A percentile compares a stretch with the other conserved stretches of the same genome.
Conservation (phyloP, 2,113 vertebrate species). For the Varanus salvator region DNA sequence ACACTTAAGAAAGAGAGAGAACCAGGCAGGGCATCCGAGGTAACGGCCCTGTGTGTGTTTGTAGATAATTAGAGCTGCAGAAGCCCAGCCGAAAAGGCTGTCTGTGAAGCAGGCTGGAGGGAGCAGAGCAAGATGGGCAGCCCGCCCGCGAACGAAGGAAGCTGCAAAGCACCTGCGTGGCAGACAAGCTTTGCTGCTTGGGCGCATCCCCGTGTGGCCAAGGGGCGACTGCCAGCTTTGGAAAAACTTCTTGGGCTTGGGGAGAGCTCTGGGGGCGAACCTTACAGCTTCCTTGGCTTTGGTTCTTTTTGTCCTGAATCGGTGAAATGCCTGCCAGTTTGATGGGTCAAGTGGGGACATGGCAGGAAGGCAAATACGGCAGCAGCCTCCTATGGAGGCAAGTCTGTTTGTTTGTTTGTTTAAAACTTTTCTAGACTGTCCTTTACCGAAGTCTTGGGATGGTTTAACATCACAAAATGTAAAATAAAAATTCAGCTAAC, state of each 20-base stretch:
- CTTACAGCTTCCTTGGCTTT: not conserved
- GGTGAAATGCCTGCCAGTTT: not conserved
- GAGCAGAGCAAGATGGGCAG: too few species aligned
- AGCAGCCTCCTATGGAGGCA: too few species aligned
- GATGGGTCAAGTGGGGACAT: not conserved
- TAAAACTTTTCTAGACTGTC: too few species aligned
- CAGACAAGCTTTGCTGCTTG: not conserved
- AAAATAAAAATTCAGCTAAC: too few species aligned
- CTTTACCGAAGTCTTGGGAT: too few species aligned
- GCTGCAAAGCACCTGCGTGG: slow-evolving; percentile 28
- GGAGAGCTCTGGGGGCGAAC: slow-evolving; percentile 12
- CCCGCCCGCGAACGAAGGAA: slow-evolving; percentile 47
- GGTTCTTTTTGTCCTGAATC: too few species aligned
- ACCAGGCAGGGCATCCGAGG: slow-evolving; percentile 48
- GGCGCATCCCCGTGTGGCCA: not conserved
- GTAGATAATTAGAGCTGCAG: slow-evolving; percentile 64
- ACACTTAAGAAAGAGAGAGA: slow-evolving; percentile 14
- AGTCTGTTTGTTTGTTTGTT: too few species aligned
- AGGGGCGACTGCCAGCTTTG: not conserved
- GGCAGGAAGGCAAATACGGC: not conserved
- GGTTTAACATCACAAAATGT: too few species aligned
- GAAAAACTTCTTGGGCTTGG: not conserved
- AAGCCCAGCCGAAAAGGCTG: slow-evolving; percentile 54
- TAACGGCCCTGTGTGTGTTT: too few species aligned
- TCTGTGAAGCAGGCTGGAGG: slow-evolving; percentile 55